These are phyloP conservation scores for Falco peregrinus DNA, from an alignment of 2,797 vertebrate species.

Conservation along the genomic window DNA sequence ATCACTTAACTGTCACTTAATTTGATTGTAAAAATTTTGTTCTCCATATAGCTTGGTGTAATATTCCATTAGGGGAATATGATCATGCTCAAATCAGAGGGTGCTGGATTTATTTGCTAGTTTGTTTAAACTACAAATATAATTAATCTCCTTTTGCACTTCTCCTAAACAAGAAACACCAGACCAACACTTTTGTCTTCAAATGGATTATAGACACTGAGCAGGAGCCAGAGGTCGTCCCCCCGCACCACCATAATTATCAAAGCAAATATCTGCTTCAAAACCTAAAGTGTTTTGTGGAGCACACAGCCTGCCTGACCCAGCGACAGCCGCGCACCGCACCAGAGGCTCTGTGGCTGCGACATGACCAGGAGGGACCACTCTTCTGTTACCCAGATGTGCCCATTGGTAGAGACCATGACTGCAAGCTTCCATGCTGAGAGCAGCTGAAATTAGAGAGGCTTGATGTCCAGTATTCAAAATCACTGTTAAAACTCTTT, in stretches of 20 bases:
- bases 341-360: slow-evolving; percentile 4
- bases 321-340: not conserved
- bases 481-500: slow-evolving; percentile 81
- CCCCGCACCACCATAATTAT: not conserved
- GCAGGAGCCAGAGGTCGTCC: slow-evolving; percentile 27
- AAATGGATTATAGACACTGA: not conserved
- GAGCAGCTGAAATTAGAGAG: slow-evolving; percentile 96
- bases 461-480: slow-evolving; percentile 94
- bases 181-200: slow-evolving; percentile 13
- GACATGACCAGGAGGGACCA: slow-evolving; percentile 62
- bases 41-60: slow-evolving; percentile 65
- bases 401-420: slow-evolving; percentile 82
- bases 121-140: slow-evolving; percentile 72
- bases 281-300: not conserved
- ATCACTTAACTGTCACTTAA: slow-evolving; percentile 53
- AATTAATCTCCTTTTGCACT: slow-evolving; percentile 56
- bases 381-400: slow-evolving; percentile 86
- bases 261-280: not conserved
- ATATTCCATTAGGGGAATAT: slow-evolving; percentile 70
- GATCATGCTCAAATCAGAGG: slow-evolving; percentile 60
- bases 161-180: slow-evolving; percentile 35
- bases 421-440: slow-evolving; percentile 88
- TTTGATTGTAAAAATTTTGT: slow-evolving; percentile 74
- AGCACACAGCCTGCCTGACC: not conserved
- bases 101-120: slow-evolving; percentile 64